phyloP scores from a whole-genome alignment of 2,113 vertebrate species.

The Xerus inauris region DNA sequence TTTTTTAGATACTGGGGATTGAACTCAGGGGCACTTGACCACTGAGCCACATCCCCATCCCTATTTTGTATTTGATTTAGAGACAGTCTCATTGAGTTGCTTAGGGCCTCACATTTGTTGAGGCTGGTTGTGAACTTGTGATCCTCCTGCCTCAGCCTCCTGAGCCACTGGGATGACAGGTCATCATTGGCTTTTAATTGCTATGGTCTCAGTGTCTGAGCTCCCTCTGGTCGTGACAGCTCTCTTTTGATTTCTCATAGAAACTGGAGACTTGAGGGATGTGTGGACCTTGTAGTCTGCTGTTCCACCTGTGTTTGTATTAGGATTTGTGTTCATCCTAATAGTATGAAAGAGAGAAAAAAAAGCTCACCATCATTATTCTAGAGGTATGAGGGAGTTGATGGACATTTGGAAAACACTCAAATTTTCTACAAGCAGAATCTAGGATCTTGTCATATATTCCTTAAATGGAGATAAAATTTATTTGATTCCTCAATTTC shows the following conservation, averaged over 20 bases:
- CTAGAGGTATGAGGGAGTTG: not conserved
- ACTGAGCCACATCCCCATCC: too few relatives aligned
- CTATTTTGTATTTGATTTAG: too few relatives aligned
- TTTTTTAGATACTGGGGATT: too few relatives aligned
- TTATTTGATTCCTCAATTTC: not conserved
- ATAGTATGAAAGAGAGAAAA: not conserved
- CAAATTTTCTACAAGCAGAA: not conserved
- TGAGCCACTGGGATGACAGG: too few relatives aligned
- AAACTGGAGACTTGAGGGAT: not conserved
- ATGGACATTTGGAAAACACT: not conserved
- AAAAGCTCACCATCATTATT: not conserved
- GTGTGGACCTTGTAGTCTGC: not conserved
- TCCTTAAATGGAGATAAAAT: not conserved
- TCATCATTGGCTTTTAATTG: not conserved
- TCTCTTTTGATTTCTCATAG: not conserved
- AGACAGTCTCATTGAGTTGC: too few relatives aligned
- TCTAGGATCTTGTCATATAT: not conserved
- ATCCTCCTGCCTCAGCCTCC: too few relatives aligned
- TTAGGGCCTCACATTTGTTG: too few relatives aligned
- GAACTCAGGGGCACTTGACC: too few relatives aligned
- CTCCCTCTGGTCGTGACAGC: too few relatives aligned
- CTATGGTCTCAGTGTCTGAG: not conserved
- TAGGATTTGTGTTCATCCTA: not conserved
- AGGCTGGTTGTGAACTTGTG: too few relatives aligned
- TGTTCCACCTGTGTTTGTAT: not conserved